These are phyloP conservation scores for Psammodynastes pulverulentus DNA, from an alignment of 2,113 vertebrate species.

Conservation along the genomic window DNA sequence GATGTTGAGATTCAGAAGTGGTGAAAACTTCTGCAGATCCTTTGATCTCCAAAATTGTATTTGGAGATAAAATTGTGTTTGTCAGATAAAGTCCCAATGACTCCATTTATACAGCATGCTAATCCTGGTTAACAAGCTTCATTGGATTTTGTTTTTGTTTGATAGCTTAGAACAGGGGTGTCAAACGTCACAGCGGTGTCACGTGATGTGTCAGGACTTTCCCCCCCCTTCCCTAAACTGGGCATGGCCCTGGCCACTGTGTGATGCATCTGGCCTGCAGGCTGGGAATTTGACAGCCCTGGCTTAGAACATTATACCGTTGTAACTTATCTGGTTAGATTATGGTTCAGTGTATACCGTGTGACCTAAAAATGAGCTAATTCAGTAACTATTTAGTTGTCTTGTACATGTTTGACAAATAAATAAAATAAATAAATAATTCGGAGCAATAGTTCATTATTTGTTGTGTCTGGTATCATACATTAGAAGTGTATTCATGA, in stretches of 20 bases:
- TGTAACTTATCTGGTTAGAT: too few relatives aligned
- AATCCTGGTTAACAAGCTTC: neutral
- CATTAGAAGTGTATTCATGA: neutral
- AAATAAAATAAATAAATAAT: too few relatives aligned
- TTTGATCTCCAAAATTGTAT: neutral
- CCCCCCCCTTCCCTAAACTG: too few relatives aligned
- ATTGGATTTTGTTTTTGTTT: neutral
- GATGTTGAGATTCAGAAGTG: neutral
- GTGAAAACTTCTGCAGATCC: neutral
- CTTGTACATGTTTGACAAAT: too few relatives aligned
- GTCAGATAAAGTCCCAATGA: neutral
- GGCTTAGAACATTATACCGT: too few relatives aligned
- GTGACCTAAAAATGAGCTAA: too few relatives aligned
- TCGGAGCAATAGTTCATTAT: neutral
- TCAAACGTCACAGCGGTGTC: rapidly evolving
- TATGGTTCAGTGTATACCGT: too few relatives aligned
- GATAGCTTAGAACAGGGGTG: neutral
- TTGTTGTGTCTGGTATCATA: neutral
- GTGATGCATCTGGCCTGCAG: too few relatives aligned
- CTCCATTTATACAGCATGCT: neutral
- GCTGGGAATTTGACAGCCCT: too few relatives aligned
- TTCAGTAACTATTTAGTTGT: too few relatives aligned
- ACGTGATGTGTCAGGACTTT: too few relatives aligned
- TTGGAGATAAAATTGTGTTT: neutral
- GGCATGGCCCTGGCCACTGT: too few relatives aligned